phyloP scores from a whole-genome alignment of 2,888 invertebrate genomes.

The Chymomyza procnemis region DNA sequence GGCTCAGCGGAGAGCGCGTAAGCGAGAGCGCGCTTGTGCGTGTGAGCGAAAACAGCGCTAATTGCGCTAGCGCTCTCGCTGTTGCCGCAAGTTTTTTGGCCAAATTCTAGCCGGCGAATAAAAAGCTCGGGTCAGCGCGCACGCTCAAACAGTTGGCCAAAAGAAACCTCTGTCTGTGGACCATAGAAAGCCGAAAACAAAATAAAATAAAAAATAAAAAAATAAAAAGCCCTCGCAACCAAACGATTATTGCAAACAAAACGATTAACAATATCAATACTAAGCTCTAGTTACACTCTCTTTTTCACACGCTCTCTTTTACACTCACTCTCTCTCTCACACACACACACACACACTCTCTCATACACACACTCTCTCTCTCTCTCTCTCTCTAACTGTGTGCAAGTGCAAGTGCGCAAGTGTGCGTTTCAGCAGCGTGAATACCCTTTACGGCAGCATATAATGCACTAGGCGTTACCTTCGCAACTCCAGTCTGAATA shows the following conservation, averaged over 20 bases:
- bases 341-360: neutral
- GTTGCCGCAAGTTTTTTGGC: slow-evolving; percentile 22
- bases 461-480: neutral
- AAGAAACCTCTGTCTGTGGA: slow-evolving; percentile 70
- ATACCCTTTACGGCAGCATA: neutral
- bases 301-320: neutral
- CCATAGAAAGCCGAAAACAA: slow-evolving; percentile 18
- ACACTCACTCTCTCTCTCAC: too few relatives aligned
- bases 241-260: slow-evolving; percentile 1
- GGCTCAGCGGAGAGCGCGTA: neutral
- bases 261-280: neutral
- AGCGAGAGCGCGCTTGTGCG: slow-evolving; percentile 8
- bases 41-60: neutral
- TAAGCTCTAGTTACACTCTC: too few relatives aligned
- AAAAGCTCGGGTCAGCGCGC: slow-evolving; percentile 73
- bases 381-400: neutral
- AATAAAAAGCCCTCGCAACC: slow-evolving; percentile 2
- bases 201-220: neutral
- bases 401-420: slow-evolving; percentile 8
- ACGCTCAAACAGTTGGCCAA: slow-evolving; percentile 73
- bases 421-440: neutral
- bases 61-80: neutral
- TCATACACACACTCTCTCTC: too few relatives aligned
- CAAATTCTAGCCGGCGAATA: slow-evolving; percentile 67
- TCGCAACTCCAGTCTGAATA: neutral